These are phyloP conservation scores for Lithobates pipiens DNA, from an alignment of 2,797 vertebrate genomes.

Conservation along the genomic window DNA sequence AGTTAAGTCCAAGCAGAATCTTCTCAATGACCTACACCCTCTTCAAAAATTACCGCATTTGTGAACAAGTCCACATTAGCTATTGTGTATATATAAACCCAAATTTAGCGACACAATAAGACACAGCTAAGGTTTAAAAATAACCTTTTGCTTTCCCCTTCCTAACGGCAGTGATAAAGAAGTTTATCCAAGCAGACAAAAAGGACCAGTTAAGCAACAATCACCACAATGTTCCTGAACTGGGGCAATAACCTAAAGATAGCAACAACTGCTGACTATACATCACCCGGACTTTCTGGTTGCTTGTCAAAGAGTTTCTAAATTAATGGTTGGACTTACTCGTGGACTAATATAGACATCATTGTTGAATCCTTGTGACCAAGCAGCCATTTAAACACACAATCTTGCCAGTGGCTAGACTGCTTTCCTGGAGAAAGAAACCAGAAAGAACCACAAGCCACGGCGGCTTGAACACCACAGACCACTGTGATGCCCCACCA, in stretches of 20 bases:
- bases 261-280: not conserved
- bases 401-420: not conserved
- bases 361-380: slow-evolving; percentile 3
- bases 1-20: too few species aligned
- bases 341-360: not conserved
- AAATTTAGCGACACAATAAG: not conserved
- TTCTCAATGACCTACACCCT: too few species aligned
- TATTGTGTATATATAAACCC: too few species aligned
- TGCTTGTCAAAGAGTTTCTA: not conserved
- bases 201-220: not conserved
- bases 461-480: too few species aligned
- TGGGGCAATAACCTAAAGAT: not conserved
- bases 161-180: not conserved
- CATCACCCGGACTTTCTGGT: not conserved
- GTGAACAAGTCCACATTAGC: too few species aligned
- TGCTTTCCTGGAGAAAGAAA: not conserved
- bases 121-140: not conserved
- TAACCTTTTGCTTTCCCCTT: not conserved
- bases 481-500: not conserved
- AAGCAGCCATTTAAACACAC: not conserved
- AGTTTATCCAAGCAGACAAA: not conserved
- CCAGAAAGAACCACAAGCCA: not conserved
- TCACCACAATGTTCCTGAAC: not conserved
- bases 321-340: not conserved
- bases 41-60: too few species aligned